phyloP scores from a whole-genome alignment of 2,113 vertebrate genomes.

The Zosterops japonicus region DNA sequence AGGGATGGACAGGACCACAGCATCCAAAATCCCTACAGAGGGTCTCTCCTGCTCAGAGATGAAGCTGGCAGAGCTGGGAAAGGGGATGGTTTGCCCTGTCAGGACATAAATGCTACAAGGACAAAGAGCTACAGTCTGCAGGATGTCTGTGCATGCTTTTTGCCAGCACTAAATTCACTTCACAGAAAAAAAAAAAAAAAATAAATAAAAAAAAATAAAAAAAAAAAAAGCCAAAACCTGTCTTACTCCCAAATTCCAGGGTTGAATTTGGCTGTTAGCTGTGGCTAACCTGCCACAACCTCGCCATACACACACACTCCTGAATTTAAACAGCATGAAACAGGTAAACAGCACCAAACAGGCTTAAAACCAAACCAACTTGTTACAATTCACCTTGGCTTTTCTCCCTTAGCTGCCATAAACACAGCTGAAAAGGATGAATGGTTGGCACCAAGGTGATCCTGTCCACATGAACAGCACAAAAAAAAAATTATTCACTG shows the following conservation, averaged over 20 bases:
- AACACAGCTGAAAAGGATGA: not conserved
- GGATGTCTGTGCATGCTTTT: not conserved
- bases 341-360: slow-evolving; percentile 25
- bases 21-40: not conserved
- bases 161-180: slow-evolving; percentile 5
- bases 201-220: not conserved
- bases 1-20: not conserved
- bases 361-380: not conserved
- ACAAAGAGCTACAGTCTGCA: not conserved
- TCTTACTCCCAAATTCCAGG: not conserved
- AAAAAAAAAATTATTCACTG: not conserved
- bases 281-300: not conserved
- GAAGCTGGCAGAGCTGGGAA: not conserved
- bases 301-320: not conserved
- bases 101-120: not conserved
- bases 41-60: not conserved
- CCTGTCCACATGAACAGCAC: not conserved
- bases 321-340: slow-evolving; percentile 40
- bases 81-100: not conserved
- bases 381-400: not conserved
- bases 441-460: not conserved
- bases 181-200: slow-evolving; percentile 12
- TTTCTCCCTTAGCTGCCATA: not conserved
- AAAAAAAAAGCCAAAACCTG: not conserved
- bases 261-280: slow-evolving; percentile 41